These are phyloP conservation scores for Mythimna lalbum DNA, from an alignment of 2,888 invertebrate species.

Conservation along the genomic window DNA sequence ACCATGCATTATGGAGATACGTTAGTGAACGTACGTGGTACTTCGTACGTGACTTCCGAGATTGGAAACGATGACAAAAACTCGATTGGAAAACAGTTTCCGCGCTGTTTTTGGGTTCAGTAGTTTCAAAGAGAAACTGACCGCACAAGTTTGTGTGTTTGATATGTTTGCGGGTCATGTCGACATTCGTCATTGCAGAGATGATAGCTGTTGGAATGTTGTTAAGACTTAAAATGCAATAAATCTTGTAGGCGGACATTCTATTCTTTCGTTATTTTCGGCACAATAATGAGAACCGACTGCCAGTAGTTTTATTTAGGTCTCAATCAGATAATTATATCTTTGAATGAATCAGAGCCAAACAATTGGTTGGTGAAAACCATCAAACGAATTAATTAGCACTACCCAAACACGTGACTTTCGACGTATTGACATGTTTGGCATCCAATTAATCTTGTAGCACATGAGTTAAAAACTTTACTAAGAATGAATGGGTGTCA, in stretches of 20 bases:
- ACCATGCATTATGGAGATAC: slow-evolving; percentile 73
- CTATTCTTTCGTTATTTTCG: slow-evolving; percentile 38
- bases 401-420: slow-evolving; percentile 46
- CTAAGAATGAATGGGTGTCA: slow-evolving; percentile 74
- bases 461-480: slow-evolving; percentile 64
- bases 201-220: slow-evolving; percentile 17
- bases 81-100: slow-evolving; percentile 62
- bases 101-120: slow-evolving; percentile 60
- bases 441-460: slow-evolving; percentile 35
- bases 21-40: slow-evolving; percentile 72
- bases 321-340: slow-evolving; percentile 48
- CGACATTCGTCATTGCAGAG: slow-evolving; percentile 11
- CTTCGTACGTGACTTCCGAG: slow-evolving; percentile 80
- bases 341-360: slow-evolving; percentile 51
- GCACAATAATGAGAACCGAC: slow-evolving; percentile 49
- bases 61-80: slow-evolving; percentile 65
- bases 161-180: slow-evolving; percentile 27
- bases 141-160: slow-evolving; percentile 34
- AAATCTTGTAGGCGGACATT: slow-evolving; percentile 12
- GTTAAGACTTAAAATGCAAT: slow-evolving; percentile 13
- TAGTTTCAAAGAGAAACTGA: slow-evolving; percentile 54
- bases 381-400: slow-evolving; percentile 41
- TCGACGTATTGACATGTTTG: slow-evolving; percentile 43
- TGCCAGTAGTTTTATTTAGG: slow-evolving; percentile 19
- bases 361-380: slow-evolving; percentile 33